Base-by-base conservation (phyloP, 2,113 vertebrate genomes). In the Zosterops hypoxanthus region DNA sequence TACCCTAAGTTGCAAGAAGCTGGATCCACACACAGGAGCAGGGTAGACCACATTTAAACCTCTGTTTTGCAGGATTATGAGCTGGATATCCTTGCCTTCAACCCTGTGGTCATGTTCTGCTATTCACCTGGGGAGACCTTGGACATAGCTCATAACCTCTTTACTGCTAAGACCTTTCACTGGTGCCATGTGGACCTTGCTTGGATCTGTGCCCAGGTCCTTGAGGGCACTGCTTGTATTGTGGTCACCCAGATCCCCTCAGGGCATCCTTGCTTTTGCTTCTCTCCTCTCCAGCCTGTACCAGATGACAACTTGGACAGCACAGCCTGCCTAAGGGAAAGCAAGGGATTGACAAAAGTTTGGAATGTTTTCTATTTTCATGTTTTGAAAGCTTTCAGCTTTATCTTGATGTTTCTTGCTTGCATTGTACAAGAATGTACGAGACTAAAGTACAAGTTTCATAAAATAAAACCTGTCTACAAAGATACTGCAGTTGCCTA, bases 41-140 rank as follows among this genome's bases (percentile, higher is more conserved):
- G 24, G 31, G 41, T 19, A 60, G 57, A 13, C 3, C 44, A 65
- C 36, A 52, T 11, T 21, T 44, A 85, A 85, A 19, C 25, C 14
- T 71, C 36, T 22, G 34, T 3, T 13, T 46, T 61, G 36, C 23
- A 75, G 73, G 44, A 4, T 55, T 63, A 21, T 23, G 11, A 79
- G 50, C 23, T 21, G 56, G 15, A 46, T 39, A 55, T 16, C 44
- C 21, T 61, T 7, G 1, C 28, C 52, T 57, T 56, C n/a, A 66
- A 11, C 6, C 4, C 36, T 33, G 16, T 1, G 3, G 6, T 6
- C 55, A 24, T 1, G 5, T 73, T 26, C 60, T 49, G 24, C 28
- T 53, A 14, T n/a, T 86, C 31, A 57, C 22, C 60, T 63, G 64
- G 31, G 61, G 28, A 29, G 8, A 57, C n/a, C 19, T 31, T 63